These are phyloP conservation scores for Syngnathoides biaculeatus DNA, from an alignment of 2,113 vertebrate genomes.

Conservation along the genomic window DNA sequence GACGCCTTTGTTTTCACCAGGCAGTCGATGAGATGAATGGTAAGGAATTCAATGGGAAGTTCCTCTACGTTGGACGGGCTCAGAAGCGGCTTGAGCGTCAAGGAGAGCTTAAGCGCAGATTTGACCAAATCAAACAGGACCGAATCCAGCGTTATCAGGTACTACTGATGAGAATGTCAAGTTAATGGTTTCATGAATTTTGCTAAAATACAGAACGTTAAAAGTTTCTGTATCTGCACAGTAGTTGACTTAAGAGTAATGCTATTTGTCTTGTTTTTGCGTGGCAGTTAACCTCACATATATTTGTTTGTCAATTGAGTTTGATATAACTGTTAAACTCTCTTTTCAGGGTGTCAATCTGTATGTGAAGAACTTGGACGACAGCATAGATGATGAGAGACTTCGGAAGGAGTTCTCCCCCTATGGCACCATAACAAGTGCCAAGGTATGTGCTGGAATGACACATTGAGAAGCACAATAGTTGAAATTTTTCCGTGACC, in stretches of 20 bases:
- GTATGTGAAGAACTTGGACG: constrained; percentile 96
- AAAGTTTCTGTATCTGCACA: neutral
- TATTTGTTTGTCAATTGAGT: too few relatives aligned
- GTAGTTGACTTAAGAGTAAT: too few relatives aligned
- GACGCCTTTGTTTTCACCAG: constrained; percentile 54
- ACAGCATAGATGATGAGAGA: constrained; percentile 85
- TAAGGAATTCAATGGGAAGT: constrained; percentile 84
- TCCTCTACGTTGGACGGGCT: constrained; percentile 86
- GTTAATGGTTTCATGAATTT: neutral
- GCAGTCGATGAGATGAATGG: constrained; percentile 92
- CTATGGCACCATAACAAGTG: constrained; percentile 93
- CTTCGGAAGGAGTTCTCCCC: constrained; percentile 92
- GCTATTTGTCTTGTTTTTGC: too few relatives aligned
- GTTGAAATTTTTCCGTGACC: neutral
- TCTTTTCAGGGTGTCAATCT: constrained; percentile 87
- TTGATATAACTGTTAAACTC: neutral
- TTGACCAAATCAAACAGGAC: constrained; percentile 93
- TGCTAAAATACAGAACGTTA: neutral
- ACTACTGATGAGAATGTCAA: constrained; percentile 12
- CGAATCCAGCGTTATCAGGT: constrained; percentile 91
- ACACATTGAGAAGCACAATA: neutral
- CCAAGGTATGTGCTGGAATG: constrained; percentile 79
- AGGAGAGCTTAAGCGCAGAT: constrained; percentile 87
- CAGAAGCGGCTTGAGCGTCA: constrained; percentile 93
- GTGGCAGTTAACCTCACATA: neutral